phyloP scores from a whole-genome alignment of 2,888 invertebrate species.

The Drosophila koepferae region DNA sequence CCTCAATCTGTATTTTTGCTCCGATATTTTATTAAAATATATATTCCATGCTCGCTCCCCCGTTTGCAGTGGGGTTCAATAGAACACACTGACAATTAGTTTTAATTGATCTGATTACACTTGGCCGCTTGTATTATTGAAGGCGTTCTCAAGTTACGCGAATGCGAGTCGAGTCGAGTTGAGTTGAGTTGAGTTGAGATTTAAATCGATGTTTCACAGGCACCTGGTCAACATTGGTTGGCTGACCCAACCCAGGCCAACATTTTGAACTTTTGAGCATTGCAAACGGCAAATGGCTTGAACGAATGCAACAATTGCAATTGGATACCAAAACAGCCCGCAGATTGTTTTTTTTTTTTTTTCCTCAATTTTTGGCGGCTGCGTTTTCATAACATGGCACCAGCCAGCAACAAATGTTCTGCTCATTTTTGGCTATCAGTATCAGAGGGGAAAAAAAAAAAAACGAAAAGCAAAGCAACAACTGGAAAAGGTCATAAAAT shows the following conservation, averaged over 20 bases:
- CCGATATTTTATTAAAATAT: not conserved
- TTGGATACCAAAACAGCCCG: slow-evolving; percentile 61
- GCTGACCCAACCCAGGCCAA: slow-evolving; percentile 71
- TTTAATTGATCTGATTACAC: slow-evolving; percentile 75
- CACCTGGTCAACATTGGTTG: slow-evolving; percentile 70
- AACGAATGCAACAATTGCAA: slow-evolving; percentile 56
- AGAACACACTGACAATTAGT: slow-evolving; percentile 58
- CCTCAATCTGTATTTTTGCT: not conserved
- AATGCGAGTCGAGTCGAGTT: slow-evolving; percentile 22
- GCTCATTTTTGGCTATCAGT: slow-evolving; percentile 75
- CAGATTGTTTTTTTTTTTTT: slow-evolving; percentile 46
- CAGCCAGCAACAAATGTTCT: slow-evolving; percentile 57
- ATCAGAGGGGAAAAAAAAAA: slow-evolving; percentile 25
- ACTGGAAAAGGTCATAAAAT: slow-evolving; percentile 78
- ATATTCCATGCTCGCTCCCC: not conserved
- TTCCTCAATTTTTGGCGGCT: slow-evolving; percentile 22
- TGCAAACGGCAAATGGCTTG: slow-evolving; percentile 20
- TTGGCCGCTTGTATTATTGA: slow-evolving; percentile 28
- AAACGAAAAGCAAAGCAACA: slow-evolving; percentile 47
- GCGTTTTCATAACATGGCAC: slow-evolving; percentile 75
- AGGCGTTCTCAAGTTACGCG: slow-evolving; percentile 50
- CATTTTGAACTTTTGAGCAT: slow-evolving; percentile 61
- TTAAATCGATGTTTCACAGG: slow-evolving; percentile 67
- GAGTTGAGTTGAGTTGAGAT: slow-evolving; percentile 39
- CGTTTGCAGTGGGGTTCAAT: not conserved